phyloP scores from a whole-genome alignment of 1,140 invertebrate genomes.

The Drosophila parvula region DNA sequence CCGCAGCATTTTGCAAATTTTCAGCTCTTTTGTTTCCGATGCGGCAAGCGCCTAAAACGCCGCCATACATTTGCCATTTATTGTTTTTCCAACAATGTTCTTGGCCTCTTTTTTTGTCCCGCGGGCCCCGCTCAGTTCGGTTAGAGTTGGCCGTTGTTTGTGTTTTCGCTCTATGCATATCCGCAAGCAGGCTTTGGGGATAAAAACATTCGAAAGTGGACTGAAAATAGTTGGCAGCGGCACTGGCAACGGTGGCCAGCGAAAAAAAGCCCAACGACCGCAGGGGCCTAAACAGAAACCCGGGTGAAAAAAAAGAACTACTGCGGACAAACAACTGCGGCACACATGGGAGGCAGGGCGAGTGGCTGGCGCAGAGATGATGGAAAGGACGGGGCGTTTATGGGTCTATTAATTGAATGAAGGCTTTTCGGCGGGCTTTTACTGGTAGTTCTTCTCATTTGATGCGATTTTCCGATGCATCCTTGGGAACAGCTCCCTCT shows the following conservation, averaged over 20 bases:
- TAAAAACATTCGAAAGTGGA: constrained; percentile 79
- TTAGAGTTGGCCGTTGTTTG: constrained; percentile 43
- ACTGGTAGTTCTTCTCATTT: constrained; percentile 8
- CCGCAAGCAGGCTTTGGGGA: constrained; percentile 80
- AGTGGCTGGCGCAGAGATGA: constrained; percentile 7
- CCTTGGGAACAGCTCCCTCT: constrained; percentile 20
- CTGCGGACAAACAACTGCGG: constrained; percentile 53
- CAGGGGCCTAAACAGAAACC: constrained; percentile 59
- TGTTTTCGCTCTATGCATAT: constrained; percentile 66
- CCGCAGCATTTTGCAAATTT: constrained; percentile 73
- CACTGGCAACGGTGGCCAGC: constrained; percentile 14
- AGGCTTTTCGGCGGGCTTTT: constrained; percentile 17
- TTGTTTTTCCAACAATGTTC: constrained; percentile 76
- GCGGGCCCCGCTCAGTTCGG: constrained; percentile 28
- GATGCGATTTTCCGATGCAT: constrained; percentile 17
- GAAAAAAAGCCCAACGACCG: constrained; percentile 63
- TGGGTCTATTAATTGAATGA: constrained; percentile 46
- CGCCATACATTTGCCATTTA: constrained; percentile 81
- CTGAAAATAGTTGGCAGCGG: constrained; percentile 71
- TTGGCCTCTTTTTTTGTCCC: constrained; percentile 47
- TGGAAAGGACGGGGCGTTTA: constrained; percentile 17
- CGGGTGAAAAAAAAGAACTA: constrained; percentile 40
- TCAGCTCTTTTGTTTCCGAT: constrained; percentile 69
- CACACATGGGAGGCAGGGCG: background rate
- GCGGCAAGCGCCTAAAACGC: constrained; percentile 73